These are phyloP conservation scores for Empidonax traillii DNA, from an alignment of 2,113 vertebrate genomes.

Conservation along the genomic window DNA sequence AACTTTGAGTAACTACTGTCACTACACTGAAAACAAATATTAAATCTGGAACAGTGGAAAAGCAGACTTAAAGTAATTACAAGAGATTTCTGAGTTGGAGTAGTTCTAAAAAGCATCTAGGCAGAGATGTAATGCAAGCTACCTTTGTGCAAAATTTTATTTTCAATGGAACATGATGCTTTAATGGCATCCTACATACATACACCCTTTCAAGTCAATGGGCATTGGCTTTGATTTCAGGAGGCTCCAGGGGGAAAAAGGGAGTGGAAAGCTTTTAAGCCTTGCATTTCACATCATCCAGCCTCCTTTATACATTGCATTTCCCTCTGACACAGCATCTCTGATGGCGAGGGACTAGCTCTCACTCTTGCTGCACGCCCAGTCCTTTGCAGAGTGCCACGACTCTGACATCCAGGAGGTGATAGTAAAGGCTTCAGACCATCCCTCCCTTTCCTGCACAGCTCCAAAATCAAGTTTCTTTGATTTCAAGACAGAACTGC, in stretches of 20 bases:
- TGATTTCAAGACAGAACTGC: not conserved
- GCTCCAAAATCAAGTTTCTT: not conserved
- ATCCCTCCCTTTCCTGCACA: not conserved
- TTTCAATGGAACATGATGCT: not conserved
- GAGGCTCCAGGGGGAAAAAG: not conserved
- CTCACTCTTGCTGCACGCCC: fast-evolving
- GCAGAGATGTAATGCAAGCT: not conserved
- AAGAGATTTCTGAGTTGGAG: not conserved
- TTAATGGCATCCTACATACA: not conserved
- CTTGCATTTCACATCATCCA: not conserved
- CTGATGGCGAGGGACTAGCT: not conserved
- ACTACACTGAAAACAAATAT: not conserved
- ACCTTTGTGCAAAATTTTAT: not conserved
- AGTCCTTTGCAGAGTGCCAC: not conserved
- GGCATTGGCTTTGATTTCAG: not conserved
- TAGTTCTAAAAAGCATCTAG: not conserved
- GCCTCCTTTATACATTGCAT: not conserved
- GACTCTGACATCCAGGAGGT: not conserved
- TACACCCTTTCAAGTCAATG: not conserved
- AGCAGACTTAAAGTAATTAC: not conserved
- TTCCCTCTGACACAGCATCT: not conserved
- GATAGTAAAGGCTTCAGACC: not conserved
- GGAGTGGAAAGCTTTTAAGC: not conserved
- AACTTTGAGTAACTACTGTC: not conserved
- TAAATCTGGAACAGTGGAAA: not conserved